phyloP scores from a whole-genome alignment of 2,888 invertebrate species.

The Eumerus sabulonum region DNA sequence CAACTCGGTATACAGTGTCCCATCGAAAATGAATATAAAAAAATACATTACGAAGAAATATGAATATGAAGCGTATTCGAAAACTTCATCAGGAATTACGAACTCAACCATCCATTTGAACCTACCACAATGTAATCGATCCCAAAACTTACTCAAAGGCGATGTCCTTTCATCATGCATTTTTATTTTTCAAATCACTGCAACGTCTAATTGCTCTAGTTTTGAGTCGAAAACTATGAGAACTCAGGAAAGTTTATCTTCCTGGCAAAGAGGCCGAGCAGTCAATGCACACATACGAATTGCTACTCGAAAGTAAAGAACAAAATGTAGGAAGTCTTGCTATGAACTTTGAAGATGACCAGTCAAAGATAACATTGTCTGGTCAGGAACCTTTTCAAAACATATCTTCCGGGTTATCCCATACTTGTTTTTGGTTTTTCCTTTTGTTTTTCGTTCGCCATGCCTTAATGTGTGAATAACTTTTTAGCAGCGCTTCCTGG shows the following conservation, averaged over 20 bases:
- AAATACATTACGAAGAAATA: too few relatives aligned
- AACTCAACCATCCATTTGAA: too few relatives aligned
- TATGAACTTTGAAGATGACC: slow-evolving; percentile 49
- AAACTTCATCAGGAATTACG: too few relatives aligned
- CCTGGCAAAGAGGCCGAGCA: slow-evolving; percentile 34
- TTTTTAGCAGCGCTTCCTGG: slow-evolving; percentile 28
- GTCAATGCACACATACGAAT: background rate
- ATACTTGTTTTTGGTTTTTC: slow-evolving; percentile 19
- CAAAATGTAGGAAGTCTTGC: background rate
- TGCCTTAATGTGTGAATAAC: slow-evolving; percentile 16
- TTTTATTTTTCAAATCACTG: slow-evolving; percentile 3
- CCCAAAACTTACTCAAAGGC: too few relatives aligned
- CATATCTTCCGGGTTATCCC: slow-evolving; percentile 36
- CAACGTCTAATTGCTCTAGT: slow-evolving; percentile 37
- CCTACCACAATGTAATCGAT: too few relatives aligned
- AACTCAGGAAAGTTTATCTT: slow-evolving; percentile 45
- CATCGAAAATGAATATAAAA: too few relatives aligned
- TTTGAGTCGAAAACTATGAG: slow-evolving; percentile 36
- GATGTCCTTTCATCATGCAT: too few relatives aligned
- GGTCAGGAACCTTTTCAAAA: slow-evolving; percentile 51
- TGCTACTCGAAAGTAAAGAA: background rate
- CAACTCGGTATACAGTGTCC: too few relatives aligned
- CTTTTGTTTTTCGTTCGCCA: background rate
- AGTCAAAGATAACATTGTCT: slow-evolving; percentile 60
- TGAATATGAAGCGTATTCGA: too few relatives aligned